phyloP scores from a whole-genome alignment of 2,888 invertebrate genomes.

The Plebejus anna region DNA sequence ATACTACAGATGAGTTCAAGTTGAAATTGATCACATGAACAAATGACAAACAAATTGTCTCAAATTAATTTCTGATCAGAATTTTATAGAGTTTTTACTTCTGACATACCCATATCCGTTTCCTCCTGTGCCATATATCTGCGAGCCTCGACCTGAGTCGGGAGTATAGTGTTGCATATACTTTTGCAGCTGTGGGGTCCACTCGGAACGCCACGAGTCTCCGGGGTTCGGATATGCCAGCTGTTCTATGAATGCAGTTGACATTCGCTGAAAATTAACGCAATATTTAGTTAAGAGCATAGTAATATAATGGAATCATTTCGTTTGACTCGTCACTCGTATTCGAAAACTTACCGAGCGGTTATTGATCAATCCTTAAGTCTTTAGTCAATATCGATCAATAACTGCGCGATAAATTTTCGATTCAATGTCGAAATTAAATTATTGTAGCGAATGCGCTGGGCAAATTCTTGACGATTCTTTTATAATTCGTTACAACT shows the following conservation, averaged over 20 bases:
- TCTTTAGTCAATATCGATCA: not conserved
- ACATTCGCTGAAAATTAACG: slow-evolving; percentile 61
- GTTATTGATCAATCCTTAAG: no score
- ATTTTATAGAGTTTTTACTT: not conserved
- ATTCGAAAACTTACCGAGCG: no score
- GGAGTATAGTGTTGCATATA: slow-evolving; percentile 77
- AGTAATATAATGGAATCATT: no score
- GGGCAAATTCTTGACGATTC: not conserved
- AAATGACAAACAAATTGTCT: not conserved
- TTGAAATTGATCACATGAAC: not conserved
- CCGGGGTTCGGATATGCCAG: slow-evolving; percentile 73
- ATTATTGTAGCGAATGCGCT: not conserved
- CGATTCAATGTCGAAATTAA: not conserved
- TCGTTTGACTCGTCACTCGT: no score
- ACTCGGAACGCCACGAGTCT: slow-evolving; percentile 77
- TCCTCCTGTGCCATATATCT: slow-evolving; percentile 66
- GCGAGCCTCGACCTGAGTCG: slow-evolving; percentile 74
- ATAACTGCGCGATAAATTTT: not conserved
- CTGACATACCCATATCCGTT: slow-evolving; percentile 64
- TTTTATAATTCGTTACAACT: not conserved
- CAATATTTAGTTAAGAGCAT: slow-evolving; percentile 32
- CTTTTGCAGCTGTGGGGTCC: slow-evolving; percentile 75
- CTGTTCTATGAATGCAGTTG: slow-evolving; percentile 74
- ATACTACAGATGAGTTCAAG: not conserved
- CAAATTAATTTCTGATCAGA: not conserved